Evolutionary conservation across 92 coral and sea anemone genomes (phyloP).

Genomic region (Galaxea fascicularis): DNA sequence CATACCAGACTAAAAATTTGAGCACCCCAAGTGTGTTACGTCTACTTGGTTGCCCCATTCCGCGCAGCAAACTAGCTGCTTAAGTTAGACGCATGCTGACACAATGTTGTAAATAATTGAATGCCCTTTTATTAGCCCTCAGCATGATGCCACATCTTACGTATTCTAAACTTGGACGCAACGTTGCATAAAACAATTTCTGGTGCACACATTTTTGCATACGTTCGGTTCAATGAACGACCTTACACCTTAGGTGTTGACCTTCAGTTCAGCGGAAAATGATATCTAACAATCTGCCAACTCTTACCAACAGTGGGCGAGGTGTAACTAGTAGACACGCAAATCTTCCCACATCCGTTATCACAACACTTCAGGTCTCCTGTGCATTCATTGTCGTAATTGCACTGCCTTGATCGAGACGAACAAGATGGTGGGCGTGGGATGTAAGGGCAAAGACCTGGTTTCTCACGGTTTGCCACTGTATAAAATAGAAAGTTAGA

Average conservation of each 20-base stretch:
- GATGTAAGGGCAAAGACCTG: slow-evolving; percentile 71
- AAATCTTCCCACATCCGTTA: slow-evolving; percentile 68
- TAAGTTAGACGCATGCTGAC: no score
- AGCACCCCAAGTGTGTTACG: no score
- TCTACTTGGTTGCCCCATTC: no score
- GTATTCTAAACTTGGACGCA: no score
- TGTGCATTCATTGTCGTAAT: slow-evolving; percentile 69
- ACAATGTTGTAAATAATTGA: no score
- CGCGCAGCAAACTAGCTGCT: no score
- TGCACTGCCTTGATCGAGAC: slow-evolving; percentile 46
- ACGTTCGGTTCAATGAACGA: background rate
- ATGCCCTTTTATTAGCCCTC: no score
- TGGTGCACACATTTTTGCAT: background rate
- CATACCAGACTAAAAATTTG: no score
- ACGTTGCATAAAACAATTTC: no score
- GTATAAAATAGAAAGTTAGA: background rate
- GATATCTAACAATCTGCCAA: no score
- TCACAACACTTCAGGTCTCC: slow-evolving; percentile 70
- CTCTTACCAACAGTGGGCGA: slow-evolving; percentile 12
- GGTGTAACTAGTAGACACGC: slow-evolving; percentile 25
- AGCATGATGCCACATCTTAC: no score
- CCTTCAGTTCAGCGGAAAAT: no score
- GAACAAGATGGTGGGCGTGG: slow-evolving; percentile 59
- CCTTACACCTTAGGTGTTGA: background rate
- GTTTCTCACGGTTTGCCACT: slow-evolving; percentile 64